These are phyloP conservation scores for Coilia nasus DNA, from an alignment of 2,797 vertebrate genomes.

Conservation along the genomic window DNA sequence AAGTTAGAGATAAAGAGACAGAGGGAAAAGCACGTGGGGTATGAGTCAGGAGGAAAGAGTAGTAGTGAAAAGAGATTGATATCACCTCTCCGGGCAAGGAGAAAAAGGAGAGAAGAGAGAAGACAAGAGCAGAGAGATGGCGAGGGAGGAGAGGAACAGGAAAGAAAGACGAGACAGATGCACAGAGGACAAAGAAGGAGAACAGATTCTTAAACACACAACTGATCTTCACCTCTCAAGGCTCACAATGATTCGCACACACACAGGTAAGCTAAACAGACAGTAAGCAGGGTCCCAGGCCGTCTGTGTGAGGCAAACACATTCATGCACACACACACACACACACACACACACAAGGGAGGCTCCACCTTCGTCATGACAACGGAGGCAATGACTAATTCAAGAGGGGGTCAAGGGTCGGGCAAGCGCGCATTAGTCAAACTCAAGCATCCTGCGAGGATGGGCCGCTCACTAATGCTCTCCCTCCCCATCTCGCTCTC, in stretches of 20 bases:
- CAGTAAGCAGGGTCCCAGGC: background rate
- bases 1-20: background rate
- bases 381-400: slow-evolving; percentile 72
- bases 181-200: slow-evolving; percentile 53
- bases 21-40: background rate
- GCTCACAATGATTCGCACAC: background rate
- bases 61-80: background rate
- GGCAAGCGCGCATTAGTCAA: slow-evolving; percentile 77
- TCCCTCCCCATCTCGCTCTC: background rate
- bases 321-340: too few species aligned
- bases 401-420: slow-evolving; percentile 71
- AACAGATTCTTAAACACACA: slow-evolving; percentile 44
- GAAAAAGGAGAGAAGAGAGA: background rate
- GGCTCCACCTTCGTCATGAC: slow-evolving; percentile 60
- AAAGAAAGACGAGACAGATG: slow-evolving; percentile 19
- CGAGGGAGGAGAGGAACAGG: background rate
- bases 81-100: background rate
- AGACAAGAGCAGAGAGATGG: background rate
- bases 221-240: slow-evolving; percentile 18
- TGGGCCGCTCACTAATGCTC: slow-evolving; percentile 44
- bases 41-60: background rate
- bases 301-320: background rate
- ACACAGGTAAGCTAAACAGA: background rate
- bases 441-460: slow-evolving; percentile 59
- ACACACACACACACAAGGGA: slow-evolving; percentile 38